Conservation (phyloP, 2,888 invertebrate genomes). For the Ferrisia virgata region DNA sequence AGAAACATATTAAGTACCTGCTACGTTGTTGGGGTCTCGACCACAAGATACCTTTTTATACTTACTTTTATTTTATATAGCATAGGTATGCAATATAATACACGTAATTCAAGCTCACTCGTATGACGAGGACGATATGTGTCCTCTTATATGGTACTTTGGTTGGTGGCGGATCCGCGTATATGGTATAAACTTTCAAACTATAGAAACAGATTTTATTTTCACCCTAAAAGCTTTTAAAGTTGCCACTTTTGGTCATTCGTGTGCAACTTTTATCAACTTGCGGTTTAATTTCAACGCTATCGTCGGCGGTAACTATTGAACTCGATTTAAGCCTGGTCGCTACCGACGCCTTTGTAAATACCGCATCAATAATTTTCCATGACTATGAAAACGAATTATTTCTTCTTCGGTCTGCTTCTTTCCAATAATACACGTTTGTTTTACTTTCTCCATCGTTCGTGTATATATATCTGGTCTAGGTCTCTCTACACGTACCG, state of each 20-base stretch:
- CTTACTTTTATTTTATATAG: too few relatives aligned
- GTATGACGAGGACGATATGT: not conserved
- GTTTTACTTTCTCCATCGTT: not conserved
- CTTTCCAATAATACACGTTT: not conserved
- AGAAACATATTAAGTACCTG: conserved; percentile 9
- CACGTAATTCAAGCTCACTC: conserved; percentile 6
- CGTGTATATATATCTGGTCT: too few relatives aligned
- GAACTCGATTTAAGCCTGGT: conserved; percentile 23
- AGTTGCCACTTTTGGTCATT: conserved; percentile 28
- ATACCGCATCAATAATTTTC: conserved; percentile 31
- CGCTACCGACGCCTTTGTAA: not conserved
- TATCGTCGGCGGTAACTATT: conserved; percentile 19
- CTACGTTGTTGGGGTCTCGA: conserved; percentile 7
- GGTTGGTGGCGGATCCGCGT: not conserved
- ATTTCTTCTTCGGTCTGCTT: not conserved
- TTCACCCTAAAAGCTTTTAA: conserved; percentile 27
- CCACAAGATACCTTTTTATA: not conserved
- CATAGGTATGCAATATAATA: not conserved
- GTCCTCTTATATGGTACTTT: not conserved
- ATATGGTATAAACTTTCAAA: not conserved
- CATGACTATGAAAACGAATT: conserved; percentile 11
- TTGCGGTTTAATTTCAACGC: conserved; percentile 29
- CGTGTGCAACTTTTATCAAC: conserved; percentile 29
- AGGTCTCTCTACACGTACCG: too few relatives aligned
- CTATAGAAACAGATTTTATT: conserved; percentile 32